A percentile compares a stretch with the other conserved stretches of the same genome.
These are phyloP conservation scores for Diadegma fenestrale DNA, from an alignment of 2,888 invertebrate genomes.

Conservation along the genomic window DNA sequence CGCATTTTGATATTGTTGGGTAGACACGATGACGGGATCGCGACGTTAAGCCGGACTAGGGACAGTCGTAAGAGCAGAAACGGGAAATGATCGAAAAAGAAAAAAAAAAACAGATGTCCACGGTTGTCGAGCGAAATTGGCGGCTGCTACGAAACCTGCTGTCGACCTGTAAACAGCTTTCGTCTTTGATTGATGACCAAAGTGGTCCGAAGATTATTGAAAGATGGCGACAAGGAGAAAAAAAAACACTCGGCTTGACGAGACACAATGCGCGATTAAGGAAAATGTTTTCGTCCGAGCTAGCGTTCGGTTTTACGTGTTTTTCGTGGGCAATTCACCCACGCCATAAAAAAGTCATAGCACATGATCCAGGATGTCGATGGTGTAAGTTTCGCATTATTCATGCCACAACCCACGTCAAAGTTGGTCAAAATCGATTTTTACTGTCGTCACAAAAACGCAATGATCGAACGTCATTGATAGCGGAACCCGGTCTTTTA, in stretches of 20 bases:
- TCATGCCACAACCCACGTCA: background rate
- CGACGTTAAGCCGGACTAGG: background rate
- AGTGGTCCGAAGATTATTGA: background rate
- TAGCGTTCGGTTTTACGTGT: background rate
- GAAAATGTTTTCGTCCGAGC: background rate
- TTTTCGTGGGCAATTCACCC: constrained; percentile 6
- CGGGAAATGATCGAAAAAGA: background rate
- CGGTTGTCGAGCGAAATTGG: constrained; percentile 4
- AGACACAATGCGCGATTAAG: background rate
- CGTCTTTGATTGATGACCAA: background rate
- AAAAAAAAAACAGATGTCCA: background rate
- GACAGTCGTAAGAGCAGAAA: background rate
- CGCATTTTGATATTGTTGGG: background rate
- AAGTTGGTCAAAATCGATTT: background rate
- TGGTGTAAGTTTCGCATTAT: background rate
- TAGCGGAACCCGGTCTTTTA: background rate
- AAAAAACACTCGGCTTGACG: constrained; percentile 2
- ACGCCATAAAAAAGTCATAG: constrained; percentile 54
- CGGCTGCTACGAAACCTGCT: background rate
- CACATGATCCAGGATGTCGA: constrained; percentile 55
- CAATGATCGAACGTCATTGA: background rate
- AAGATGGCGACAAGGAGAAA: background rate
- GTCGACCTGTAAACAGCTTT: background rate
- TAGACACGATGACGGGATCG: background rate
- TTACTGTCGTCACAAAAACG: background rate